Conservation (phyloP, 2,113 vertebrate genomes). For the Cyprinodon variegatus region DNA sequence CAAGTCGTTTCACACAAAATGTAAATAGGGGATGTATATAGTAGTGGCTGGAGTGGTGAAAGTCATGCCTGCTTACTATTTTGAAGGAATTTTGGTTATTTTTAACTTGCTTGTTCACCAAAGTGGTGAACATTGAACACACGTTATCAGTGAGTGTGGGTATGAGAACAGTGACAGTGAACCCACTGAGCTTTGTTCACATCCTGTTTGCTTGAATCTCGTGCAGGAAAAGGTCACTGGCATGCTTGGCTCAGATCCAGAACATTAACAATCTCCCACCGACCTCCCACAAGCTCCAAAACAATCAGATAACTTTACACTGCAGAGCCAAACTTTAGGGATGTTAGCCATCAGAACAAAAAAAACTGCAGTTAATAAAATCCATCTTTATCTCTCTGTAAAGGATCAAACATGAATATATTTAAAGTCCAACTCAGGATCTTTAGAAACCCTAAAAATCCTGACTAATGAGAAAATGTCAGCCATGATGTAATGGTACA, state of each 20-base stretch:
- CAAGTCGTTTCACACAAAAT: no score
- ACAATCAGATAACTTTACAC: slow-evolving; percentile 30
- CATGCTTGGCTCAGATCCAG: slow-evolving; percentile 60
- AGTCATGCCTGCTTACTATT: no score
- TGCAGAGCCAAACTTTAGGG: not conserved
- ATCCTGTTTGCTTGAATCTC: slow-evolving; percentile 72
- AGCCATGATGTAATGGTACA: slow-evolving; percentile 38
- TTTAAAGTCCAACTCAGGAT: not conserved
- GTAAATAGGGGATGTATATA: no score
- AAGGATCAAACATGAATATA: no score
- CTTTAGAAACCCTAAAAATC: slow-evolving; percentile 2
- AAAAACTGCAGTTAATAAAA: no score
- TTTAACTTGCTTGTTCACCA: no score
- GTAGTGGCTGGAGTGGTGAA: no score
- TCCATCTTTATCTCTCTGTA: no score
- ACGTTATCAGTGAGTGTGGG: not conserved
- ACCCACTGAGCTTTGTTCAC: slow-evolving; percentile 39
- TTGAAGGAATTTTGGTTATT: no score
- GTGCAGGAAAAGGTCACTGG: slow-evolving; percentile 56
- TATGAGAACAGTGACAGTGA: slow-evolving; percentile 47
- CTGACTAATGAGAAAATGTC: slow-evolving; percentile 50
- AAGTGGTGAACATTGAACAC: no score
- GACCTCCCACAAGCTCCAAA: slow-evolving; percentile 12
- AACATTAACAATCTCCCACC: slow-evolving; percentile 35
- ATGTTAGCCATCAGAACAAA: no score